A percentile compares a stretch with the other conserved stretches of the same genome.
These are phyloP conservation scores for Melangyna quadrimaculata DNA, from an alignment of 2,888 invertebrate genomes.

Conservation along the genomic window DNA sequence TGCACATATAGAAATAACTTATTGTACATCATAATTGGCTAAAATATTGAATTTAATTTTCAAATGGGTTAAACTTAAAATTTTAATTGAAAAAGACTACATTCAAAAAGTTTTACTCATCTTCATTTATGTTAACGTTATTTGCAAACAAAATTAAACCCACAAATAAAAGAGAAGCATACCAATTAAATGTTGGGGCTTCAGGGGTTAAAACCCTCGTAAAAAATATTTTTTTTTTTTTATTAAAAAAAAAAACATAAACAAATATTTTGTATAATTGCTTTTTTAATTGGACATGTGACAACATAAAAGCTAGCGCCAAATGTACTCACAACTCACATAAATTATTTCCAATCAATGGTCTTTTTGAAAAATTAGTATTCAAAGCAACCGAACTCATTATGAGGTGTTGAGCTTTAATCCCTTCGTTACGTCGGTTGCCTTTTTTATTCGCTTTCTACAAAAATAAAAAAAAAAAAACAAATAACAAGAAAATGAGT, in stretches of 20 bases:
- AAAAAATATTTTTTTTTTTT: not conserved
- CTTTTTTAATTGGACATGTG: not conserved
- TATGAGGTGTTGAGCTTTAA: not conserved
- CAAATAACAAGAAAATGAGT: no score
- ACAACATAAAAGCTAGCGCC: not conserved
- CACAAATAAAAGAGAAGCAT: no score
- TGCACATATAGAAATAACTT: no score
- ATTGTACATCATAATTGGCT: not conserved
- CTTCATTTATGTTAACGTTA: not conserved
- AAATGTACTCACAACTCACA: not conserved
- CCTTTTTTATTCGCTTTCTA: not conserved
- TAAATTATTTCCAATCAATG: not conserved
- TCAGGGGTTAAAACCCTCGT: no score
- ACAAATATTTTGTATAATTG: not conserved
- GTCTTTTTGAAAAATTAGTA: not conserved
- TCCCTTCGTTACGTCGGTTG: not conserved
- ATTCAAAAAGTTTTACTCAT: not conserved
- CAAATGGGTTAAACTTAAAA: not conserved
- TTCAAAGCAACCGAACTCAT: constrained; percentile 1
- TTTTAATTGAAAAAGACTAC: not conserved
- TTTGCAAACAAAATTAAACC: not conserved
- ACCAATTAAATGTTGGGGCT: no score
- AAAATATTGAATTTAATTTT: not conserved
- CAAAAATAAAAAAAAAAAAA: no score
- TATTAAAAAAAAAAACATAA: no score